These are phyloP conservation scores for Euschistus heros DNA, from an alignment of 1,140 invertebrate genomes.

Conservation along the genomic window DNA sequence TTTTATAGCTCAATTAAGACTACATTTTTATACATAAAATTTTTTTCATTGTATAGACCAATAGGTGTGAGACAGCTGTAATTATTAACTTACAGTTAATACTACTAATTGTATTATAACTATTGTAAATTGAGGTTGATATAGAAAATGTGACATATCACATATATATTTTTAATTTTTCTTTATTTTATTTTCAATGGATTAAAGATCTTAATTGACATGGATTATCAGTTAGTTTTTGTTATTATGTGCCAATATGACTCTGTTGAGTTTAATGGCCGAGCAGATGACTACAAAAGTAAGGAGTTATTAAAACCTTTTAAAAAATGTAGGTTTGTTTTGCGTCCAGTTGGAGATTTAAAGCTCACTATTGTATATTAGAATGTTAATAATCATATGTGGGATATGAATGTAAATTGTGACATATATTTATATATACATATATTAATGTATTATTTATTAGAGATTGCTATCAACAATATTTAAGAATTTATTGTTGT, in stretches of 20 bases:
- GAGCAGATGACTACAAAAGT: background rate
- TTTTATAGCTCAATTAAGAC: conserved; percentile 8
- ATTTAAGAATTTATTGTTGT: conserved; percentile 7
- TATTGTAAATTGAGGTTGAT: conserved; percentile 10
- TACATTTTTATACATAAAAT: background rate
- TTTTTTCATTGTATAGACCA: background rate
- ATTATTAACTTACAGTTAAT: conserved; percentile 6
- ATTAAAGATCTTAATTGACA: background rate
- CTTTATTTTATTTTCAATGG: background rate
- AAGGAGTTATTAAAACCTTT: too few species aligned
- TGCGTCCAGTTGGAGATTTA: conserved; percentile 6
- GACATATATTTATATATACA: conserved; percentile 3
- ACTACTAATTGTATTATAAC: conserved; percentile 12
- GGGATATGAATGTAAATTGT: conserved; percentile 5
- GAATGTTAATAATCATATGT: conserved; percentile 9
- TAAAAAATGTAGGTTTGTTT: background rate
- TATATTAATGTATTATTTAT: conserved; percentile 6
- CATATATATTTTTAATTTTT: background rate
- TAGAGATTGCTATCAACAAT: conserved; percentile 3
- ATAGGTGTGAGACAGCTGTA: conserved; percentile 10
- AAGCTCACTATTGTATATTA: conserved; percentile 21
- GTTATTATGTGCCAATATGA: background rate
- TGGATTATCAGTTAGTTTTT: background rate
- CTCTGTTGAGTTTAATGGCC: background rate
- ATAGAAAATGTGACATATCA: conserved; percentile 9